Base-by-base conservation (phyloP, 1,140 invertebrate genomes). In the Drosophila setifemur region DNA sequence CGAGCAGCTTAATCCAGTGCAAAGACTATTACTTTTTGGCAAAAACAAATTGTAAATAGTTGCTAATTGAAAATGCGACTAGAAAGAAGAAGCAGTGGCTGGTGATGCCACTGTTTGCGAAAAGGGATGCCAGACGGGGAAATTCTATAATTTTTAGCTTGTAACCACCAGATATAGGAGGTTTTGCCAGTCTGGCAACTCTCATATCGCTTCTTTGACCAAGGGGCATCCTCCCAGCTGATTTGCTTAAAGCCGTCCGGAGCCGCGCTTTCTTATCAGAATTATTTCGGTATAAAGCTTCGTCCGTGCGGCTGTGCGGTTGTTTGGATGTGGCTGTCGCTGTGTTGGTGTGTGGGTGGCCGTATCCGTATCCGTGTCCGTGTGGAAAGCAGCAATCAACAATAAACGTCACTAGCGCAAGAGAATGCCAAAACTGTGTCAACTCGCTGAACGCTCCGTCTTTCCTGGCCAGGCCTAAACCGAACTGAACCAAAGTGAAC, bases 331-430 rank as follows among this genome's bases (percentile, higher is more conserved):
- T 12, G 11, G 29, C 16, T 16, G 9, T 11, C 14, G 0, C 3
- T 19, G 43, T 47, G 25, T 16, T 23, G 25, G 49, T 39, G 45
- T 66, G 23, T 45, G 49, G 28, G 42, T 44, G 45, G 12, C 33
- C 14, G 0, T 5, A 11, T n/a, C n/a, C n/a, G n/a, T n/a, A n/a
- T n/a, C n/a, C n/a, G n/a, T n/a, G n/a, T n/a, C n/a, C n/a, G 33
- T 47, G 49, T 60, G 58, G 42, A 71, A 73, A 53, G 67, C 45
- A 72, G 71, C 61, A 81, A 81, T 81, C 76, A 81, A 81, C 76
- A 81, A 82, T 83, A 83, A 83, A 77, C 68, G 78, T 64, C 61
- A 76, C 52, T 58, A 73, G 5, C 18, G 57, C 14, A 73, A 61
- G 35, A 45, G 35, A 81, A 57, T 67, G 37, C 31, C 11, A 53